Base-by-base conservation (phyloP, 2,888 invertebrate genomes). In the Plemyria rubiginata region DNA sequence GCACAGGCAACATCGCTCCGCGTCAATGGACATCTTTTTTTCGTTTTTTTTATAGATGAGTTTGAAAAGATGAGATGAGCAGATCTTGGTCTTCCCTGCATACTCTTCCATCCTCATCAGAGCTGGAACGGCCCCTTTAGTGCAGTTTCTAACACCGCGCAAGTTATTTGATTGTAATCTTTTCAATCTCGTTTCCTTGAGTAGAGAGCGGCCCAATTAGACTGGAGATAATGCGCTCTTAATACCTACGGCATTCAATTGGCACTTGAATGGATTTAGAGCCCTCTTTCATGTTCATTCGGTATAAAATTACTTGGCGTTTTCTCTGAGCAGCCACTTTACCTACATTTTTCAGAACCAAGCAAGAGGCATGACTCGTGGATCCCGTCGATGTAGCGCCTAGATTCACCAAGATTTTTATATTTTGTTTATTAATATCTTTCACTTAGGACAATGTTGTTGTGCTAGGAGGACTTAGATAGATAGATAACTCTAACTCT, bases 141-240 rank as follows among this genome's bases (percentile, higher is more conserved):
- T 65, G 65, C 68, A 68, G 68, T 63, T 16, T 54, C 41, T 51
- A 32, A 29, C 16, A 29, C 16, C 15, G 12, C 15, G 52, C 55
- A 45, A 62, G 57, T 62, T 60, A 66, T 66, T 66, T 54, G 62
- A 62, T 66, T 66, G 71, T 71, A 68, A 71, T 71, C 70, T 70
- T 67, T 71, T 71, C 71, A 71, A 71, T 71, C 66, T 70, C 65
- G 60, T 68, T 67, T 70, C 60, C 61, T 50, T 64, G 55, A 64
- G 54, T 60, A 59, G 66, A 59, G 64, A 61, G 60, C 46, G 32
- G 46, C 52, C 62, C 68, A 68, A 70, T 70, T 68, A 65, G 65
- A 62, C 61, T 63, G 60, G 57, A 60, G 61, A 67, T 68, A 68
- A 68, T 65, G 68, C 61, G 32, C 54, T 32, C 55, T 66, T 63